phyloP scores from a whole-genome alignment of 2,888 invertebrate species.

The Timema cristinae region DNA sequence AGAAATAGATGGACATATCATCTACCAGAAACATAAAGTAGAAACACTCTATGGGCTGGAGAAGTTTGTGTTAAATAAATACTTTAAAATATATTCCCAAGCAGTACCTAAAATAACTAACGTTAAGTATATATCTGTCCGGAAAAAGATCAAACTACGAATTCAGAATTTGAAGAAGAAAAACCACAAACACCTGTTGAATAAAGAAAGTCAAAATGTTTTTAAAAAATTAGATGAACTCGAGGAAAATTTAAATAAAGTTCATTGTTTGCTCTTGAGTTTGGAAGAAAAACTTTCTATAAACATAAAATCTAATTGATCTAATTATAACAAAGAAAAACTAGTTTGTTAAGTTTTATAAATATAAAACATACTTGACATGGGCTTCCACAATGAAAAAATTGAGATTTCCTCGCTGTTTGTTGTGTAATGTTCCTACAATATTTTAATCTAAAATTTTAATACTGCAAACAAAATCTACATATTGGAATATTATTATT shows the following conservation, averaged over 20 bases:
- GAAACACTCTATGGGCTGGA: slow-evolving; percentile 13
- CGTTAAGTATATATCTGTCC: slow-evolving; percentile 3
- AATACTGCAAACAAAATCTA: too few relatives aligned
- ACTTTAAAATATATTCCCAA: neutral
- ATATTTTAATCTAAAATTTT: too few relatives aligned
- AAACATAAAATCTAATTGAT: too few relatives aligned
- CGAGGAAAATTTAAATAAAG: neutral
- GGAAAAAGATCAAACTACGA: slow-evolving; percentile 2
- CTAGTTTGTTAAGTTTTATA: too few relatives aligned
- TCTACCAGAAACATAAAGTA: slow-evolving; percentile 11
- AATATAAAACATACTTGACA: too few relatives aligned
- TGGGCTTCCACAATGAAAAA: too few relatives aligned
- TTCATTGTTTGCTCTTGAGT: too few relatives aligned
- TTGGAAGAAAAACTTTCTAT: too few relatives aligned
- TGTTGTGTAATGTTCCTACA: too few relatives aligned
- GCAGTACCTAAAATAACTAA: slow-evolving; percentile 1
- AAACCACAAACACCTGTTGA: neutral
- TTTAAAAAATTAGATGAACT: neutral
- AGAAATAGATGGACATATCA: neutral
- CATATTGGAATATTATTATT: too few relatives aligned
- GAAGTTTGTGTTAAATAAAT: neutral
- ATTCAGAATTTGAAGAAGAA: slow-evolving; percentile 9
- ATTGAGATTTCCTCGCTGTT: too few relatives aligned
- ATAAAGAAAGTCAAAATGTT: slow-evolving; percentile 7
- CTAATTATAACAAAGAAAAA: too few relatives aligned